These are phyloP conservation scores for Cerastis leucographa DNA, from an alignment of 2,888 invertebrate species.

Conservation along the genomic window DNA sequence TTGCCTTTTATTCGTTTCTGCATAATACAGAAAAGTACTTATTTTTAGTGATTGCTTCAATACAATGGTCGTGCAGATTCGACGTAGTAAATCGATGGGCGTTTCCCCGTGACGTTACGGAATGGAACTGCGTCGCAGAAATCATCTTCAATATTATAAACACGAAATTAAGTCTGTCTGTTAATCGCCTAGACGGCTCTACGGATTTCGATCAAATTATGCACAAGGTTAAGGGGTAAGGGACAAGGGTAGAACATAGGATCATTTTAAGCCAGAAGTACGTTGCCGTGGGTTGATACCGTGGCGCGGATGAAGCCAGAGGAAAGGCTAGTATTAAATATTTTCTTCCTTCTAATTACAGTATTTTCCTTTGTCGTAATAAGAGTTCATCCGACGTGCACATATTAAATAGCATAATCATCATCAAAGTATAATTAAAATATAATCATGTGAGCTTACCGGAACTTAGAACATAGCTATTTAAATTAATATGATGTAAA, in stretches of 20 bases:
- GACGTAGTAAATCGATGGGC: conserved; percentile 37
- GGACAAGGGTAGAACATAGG: not conserved
- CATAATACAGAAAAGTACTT: not conserved
- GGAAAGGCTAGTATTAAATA: not conserved
- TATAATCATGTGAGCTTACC: conserved; percentile 24
- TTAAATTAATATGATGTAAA: conserved; percentile 35
- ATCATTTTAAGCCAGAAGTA: not conserved
- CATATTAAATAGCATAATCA: conserved; percentile 3
- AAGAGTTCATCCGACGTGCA: not conserved
- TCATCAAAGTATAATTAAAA: conserved; percentile 38
- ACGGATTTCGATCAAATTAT: not conserved
- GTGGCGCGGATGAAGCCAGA: not conserved
- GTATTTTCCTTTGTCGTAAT: conserved; percentile 19
- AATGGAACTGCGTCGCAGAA: conserved; percentile 26
- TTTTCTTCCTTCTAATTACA: conserved; percentile 1
- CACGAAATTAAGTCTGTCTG: not conserved
- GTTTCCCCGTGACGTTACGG: conserved; percentile 36
- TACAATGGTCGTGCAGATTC: conserved; percentile 35
- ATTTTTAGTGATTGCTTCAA: conserved; percentile 17
- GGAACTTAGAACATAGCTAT: conserved; percentile 46
- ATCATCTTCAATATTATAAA: not conserved
- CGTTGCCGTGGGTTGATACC: not conserved
- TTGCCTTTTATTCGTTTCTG: conserved; percentile 40
- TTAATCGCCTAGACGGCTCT: not conserved
- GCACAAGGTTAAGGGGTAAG: no score